A percentile compares a stretch with the other conserved stretches of the same genome.
These are phyloP conservation scores for Masticophis lateralis DNA, from an alignment of 2,797 vertebrate genomes.

Conservation along the genomic window DNA sequence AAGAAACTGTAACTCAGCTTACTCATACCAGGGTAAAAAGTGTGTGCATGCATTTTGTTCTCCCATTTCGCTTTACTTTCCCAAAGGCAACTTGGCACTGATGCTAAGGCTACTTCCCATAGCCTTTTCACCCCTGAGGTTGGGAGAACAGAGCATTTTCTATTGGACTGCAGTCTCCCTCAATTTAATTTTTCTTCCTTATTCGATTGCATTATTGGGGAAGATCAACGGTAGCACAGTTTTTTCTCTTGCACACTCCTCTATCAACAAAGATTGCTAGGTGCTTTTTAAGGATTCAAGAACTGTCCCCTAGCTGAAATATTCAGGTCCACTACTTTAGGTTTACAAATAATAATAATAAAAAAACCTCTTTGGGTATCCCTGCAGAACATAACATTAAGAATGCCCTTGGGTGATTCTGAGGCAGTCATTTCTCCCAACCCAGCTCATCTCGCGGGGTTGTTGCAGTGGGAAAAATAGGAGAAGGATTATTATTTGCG, in stretches of 20 bases:
- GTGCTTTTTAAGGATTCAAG: background rate
- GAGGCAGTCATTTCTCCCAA: background rate
- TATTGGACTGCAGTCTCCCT: background rate
- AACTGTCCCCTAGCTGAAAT: background rate
- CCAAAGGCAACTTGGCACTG: background rate
- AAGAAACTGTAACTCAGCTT: background rate
- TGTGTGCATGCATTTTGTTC: background rate
- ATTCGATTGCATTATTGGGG: background rate
- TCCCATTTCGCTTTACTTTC: background rate
- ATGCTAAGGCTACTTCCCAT: background rate
- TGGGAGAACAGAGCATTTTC: background rate
- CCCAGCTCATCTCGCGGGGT: background rate
- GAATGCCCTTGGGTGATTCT: background rate
- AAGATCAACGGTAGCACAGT: background rate
- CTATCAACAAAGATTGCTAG: background rate
- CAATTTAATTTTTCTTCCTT: background rate
- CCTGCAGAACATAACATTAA: background rate
- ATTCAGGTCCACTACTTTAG: background rate
- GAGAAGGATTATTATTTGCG: background rate
- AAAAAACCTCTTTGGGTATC: background rate
- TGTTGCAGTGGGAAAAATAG: background rate
- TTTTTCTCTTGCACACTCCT: background rate
- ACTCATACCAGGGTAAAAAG: background rate
- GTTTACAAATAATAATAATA: background rate
- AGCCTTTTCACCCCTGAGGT: background rate